Evolutionary conservation across 2,888 invertebrate genomes (phyloP).

Genomic region (Caenorhabditis japonica): DNA sequence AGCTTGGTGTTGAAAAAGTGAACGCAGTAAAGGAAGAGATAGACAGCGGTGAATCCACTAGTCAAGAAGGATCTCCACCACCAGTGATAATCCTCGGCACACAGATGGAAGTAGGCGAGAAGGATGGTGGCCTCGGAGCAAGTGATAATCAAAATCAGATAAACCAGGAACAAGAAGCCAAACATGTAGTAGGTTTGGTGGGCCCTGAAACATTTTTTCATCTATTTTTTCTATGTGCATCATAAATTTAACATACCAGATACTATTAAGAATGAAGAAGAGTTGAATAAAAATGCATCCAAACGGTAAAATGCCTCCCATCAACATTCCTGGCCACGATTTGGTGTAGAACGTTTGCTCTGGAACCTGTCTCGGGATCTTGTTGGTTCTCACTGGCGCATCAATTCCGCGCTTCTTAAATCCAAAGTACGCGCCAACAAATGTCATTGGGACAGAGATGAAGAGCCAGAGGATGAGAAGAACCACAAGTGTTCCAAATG

Average conservation of each 20-base stretch:
- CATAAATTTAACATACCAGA: conserved; percentile 92
- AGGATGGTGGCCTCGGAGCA: conserved; percentile 99
- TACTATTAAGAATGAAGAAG: conserved; percentile 97
- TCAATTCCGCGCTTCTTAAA: conserved; percentile 96
- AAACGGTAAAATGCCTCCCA: conserved; percentile 97
- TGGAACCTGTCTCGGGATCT: conserved; percentile 97
- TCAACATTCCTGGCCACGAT: conserved; percentile 91
- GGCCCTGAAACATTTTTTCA: conserved; percentile 82
- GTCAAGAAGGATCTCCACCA: conserved; percentile 98
- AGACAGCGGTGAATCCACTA: conserved; percentile 95
- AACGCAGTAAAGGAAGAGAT: conserved; percentile 95
- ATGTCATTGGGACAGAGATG: conserved; percentile 97
- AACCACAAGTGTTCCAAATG: conserved; percentile 94
- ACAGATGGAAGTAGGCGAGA: conserved; percentile 97
- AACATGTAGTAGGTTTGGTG: conserved; percentile 99
- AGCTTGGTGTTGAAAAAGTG: conserved; percentile 97
- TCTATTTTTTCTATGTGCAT: too few relatives aligned
- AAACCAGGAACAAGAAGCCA: conserved; percentile 98
- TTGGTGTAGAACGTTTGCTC: conserved; percentile 97
- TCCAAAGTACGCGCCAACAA: conserved; percentile 97
- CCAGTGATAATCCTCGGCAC: conserved; percentile 99
- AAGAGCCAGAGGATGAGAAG: conserved; percentile 95
- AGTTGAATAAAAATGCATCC: conserved; percentile 98
- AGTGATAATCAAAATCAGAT: conserved; percentile 95
- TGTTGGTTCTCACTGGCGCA: conserved; percentile 97